Base-by-base conservation (phyloP, 2,888 invertebrate species). In the Watsonalla cultraria region DNA sequence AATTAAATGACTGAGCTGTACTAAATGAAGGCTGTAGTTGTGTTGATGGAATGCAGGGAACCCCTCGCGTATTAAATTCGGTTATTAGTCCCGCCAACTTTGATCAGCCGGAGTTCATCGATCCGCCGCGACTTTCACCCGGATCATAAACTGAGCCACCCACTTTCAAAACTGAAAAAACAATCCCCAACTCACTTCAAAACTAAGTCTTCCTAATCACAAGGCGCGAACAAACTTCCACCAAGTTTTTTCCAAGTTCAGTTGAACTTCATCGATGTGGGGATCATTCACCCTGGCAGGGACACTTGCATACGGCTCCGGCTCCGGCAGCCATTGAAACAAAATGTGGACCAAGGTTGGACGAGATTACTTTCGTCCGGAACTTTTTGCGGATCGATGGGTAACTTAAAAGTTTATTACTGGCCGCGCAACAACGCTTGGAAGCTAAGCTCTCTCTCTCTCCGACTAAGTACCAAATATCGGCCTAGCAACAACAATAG, bases 131-230 rank as follows among this genome's bases (percentile, higher is more conserved):
- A 90, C 90, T 90, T 90, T 89, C 89, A 85, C 90, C 87, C 88
- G 87, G 83, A 88, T 90, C 89, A 90, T 88, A 89, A 90, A 90
- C 87, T 89, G 83, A 88, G 86, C 87, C 86, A 90, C 90, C 89
- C 80, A 90, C 89, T 90, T 90, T 90, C 86, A 83, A 87, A 90
- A 88, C 88, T 89, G 86, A 84, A 90, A 88, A 89, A 88, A 82
- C 86, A 84, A 82, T 87, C 86, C 83, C 78, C 82, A 80, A 84
- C 86, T 87, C 82, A 86, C 86, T 90, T 90, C 84, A 86, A 80
- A 90, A 90, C 90, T 90, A 90, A 90, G 88, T 89, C 88, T 83
- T 88, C 87, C 90, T 90, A 90, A 90, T 90, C 90, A 90, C 88
- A 84, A 84, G 83, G 85, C 86, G 86, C 83, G 85, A 83, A 84